Evolutionary conservation across 1,140 invertebrate genomes (phyloP).

Genomic region (Tenebrio molitor): DNA sequence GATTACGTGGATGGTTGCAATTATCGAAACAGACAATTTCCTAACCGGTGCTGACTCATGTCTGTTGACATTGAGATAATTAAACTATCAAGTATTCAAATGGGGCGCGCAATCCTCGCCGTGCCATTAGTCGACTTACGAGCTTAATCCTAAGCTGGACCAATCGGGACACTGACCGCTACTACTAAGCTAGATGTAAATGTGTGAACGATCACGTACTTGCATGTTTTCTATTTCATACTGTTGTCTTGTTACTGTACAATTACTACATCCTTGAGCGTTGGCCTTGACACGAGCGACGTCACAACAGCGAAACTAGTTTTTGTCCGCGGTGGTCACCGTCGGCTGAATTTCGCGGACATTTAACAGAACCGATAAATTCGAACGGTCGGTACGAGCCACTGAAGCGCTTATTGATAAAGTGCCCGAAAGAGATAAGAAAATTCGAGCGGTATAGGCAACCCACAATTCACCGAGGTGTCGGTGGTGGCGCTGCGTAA

Average conservation of each 20-base stretch:
- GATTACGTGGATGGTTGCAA: not conserved
- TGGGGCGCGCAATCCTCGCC: no score
- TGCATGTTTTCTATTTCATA: conserved; percentile 7
- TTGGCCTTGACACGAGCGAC: conserved; percentile 4
- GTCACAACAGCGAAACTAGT: not conserved
- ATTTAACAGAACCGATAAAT: not conserved
- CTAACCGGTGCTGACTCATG: no score
- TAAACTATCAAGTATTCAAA: no score
- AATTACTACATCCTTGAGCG: conserved; percentile 12
- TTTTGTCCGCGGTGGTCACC: not conserved
- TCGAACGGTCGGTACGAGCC: not conserved
- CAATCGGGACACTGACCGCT: no score
- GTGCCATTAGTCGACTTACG: no score
- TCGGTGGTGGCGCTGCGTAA: not conserved
- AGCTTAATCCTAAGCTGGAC: no score
- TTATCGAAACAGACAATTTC: not conserved
- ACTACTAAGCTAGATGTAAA: not conserved
- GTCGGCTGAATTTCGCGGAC: not conserved
- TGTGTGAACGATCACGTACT: not conserved
- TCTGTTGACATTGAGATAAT: no score
- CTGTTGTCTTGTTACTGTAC: not conserved
- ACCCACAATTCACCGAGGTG: not conserved
- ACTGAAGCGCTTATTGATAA: not conserved
- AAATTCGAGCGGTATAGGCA: not conserved
- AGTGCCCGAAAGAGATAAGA: not conserved